phyloP scores from a whole-genome alignment of 2,888 invertebrate genomes.

The Mayetiola destructor region DNA sequence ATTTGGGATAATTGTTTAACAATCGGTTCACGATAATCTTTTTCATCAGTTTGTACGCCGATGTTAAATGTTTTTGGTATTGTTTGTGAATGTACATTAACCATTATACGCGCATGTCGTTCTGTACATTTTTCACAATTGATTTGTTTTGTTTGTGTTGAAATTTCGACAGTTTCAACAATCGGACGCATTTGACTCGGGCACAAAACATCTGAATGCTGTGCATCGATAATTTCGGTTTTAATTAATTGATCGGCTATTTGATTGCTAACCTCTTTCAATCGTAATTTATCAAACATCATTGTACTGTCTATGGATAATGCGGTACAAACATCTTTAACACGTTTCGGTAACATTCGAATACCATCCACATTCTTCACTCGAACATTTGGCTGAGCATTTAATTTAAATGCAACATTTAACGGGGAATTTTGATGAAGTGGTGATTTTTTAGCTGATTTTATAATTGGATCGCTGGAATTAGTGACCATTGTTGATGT shows the following conservation, averaged over 20 bases:
- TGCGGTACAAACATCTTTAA: constrained; percentile 1
- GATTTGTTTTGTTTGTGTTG: background rate
- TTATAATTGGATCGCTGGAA: background rate
- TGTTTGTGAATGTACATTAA: background rate
- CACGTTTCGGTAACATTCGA: background rate
- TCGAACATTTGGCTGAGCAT: background rate
- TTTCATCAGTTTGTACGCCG: constrained; percentile 9
- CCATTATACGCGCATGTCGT: background rate
- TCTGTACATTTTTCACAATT: background rate
- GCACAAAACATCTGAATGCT: no score
- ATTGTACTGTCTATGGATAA: background rate
- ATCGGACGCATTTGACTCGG: background rate
- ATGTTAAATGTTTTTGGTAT: background rate
- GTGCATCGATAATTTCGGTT: no score
- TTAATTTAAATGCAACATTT: background rate
- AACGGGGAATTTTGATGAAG: constrained; percentile 1
- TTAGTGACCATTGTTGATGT: background rate
- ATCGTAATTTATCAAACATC: background rate
- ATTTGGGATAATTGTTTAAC: constrained; percentile 10
- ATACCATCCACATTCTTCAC: background rate
- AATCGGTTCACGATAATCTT: constrained; percentile 13
- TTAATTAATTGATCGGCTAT: background rate
- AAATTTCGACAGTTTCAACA: background rate
- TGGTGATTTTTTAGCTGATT: background rate
- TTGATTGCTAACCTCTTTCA: background rate